Evolutionary conservation across 1,140 invertebrate species (phyloP).

Genomic region (Thaumetopoea pityocampa): DNA sequence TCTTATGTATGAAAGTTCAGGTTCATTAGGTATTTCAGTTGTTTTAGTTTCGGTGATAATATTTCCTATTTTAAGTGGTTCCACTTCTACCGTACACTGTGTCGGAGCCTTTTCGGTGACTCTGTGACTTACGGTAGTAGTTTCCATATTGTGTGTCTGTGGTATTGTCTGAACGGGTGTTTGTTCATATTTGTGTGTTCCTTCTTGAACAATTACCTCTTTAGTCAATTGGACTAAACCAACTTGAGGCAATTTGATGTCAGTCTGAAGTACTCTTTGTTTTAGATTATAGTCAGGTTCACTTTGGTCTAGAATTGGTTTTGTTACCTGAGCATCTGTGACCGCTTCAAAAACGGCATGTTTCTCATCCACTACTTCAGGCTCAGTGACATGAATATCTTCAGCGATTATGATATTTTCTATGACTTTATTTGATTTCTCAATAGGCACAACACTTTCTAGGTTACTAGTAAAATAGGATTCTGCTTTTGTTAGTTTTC

Average conservation of each 20-base stretch:
- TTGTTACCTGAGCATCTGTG: too few relatives aligned
- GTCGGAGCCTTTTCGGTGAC: slow-evolving; percentile 14
- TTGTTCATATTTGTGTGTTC: slow-evolving; percentile 5
- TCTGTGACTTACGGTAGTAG: slow-evolving; percentile 6
- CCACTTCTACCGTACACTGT: slow-evolving; percentile 31
- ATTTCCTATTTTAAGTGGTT: slow-evolving; percentile 29
- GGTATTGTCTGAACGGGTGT: neutral
- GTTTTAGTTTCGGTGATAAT: slow-evolving; percentile 28
- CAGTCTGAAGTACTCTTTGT: neutral
- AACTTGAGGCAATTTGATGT: slow-evolving; percentile 10
- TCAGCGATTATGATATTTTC: too few relatives aligned
- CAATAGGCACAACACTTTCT: neutral
- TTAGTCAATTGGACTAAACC: slow-evolving; percentile 14
- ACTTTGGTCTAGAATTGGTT: too few relatives aligned
- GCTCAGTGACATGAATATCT: too few relatives aligned
- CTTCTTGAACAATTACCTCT: slow-evolving; percentile 13
- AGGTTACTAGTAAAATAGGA: slow-evolving; percentile 1
- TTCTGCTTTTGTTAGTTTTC: neutral
- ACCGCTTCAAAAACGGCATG: too few relatives aligned
- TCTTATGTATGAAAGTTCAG: slow-evolving; percentile 39
- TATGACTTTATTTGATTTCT: too few relatives aligned
- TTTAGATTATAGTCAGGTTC: too few relatives aligned
- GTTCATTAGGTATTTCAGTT: slow-evolving; percentile 14
- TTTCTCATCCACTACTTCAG: too few relatives aligned
- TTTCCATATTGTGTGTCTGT: slow-evolving; percentile 5